phyloP scores from a whole-genome alignment of 2,797 vertebrate genomes.

The Echiichthys vipera region DNA sequence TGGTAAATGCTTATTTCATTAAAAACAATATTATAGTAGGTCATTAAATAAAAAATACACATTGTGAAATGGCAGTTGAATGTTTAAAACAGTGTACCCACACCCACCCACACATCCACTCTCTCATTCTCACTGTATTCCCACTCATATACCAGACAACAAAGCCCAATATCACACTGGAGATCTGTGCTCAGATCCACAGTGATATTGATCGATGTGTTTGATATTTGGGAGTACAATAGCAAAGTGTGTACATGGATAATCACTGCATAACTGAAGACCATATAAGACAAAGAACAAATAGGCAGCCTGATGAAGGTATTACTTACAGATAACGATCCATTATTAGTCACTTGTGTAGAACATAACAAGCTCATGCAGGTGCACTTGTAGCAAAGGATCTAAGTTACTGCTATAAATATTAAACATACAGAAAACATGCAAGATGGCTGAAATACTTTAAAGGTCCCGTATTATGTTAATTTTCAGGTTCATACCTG shows the following conservation, averaged over 20 bases:
- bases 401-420: constrained; percentile 51
- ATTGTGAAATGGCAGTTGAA: constrained; percentile 62
- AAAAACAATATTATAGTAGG: constrained; percentile 50
- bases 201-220: constrained; percentile 67
- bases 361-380: constrained; percentile 68
- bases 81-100: constrained; percentile 61
- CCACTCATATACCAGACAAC: constrained; percentile 69
- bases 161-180: constrained; percentile 61
- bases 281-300: too few relatives aligned
- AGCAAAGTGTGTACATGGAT: constrained; percentile 57
- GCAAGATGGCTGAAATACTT: constrained; percentile 56
- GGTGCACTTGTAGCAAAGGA: constrained; percentile 43
- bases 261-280: constrained; percentile 54
- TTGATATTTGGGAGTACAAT: constrained; percentile 68
- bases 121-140: constrained; percentile 67
- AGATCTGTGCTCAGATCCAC: constrained; percentile 53
- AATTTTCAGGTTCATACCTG: too few relatives aligned
- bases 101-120: constrained; percentile 72
- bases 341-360: constrained; percentile 65
- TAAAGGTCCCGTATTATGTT: too few relatives aligned
- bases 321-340: constrained; percentile 66
- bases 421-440: constrained; percentile 65
- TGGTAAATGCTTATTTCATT: constrained; percentile 59
- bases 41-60: constrained; percentile 50
- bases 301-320: constrained; percentile 47